Base-by-base conservation (phyloP, 2,113 vertebrate genomes). In the Pholis gunnellus region DNA sequence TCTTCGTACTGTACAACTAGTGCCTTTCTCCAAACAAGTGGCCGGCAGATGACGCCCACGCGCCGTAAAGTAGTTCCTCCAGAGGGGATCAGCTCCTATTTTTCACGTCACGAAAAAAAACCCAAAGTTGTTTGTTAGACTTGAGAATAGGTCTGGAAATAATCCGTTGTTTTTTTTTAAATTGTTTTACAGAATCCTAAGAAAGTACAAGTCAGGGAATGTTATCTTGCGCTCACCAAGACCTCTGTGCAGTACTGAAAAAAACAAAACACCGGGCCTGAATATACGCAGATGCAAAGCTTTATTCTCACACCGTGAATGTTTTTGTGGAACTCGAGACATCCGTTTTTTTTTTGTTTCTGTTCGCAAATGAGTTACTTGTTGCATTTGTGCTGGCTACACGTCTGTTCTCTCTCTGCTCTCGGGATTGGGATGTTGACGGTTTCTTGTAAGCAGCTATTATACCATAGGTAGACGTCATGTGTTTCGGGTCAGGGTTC, bases 281-380 rank as follows among this genome's bases (percentile, higher is more conserved):
- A 61, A 77, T 44, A 48, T 10, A 87, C 81, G 77, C 70, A 84
- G 94, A 94, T 80, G 84, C 89, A 93, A 89, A 95, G 94, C 94
- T 95, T 94, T 95, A 95, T 87, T 81, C 57, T 88, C 87, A 87
- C 89, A 83, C 83, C 80, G 70, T 95, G 93, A 95, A 94, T 93
- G 94, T 94, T 94, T 92, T 88, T 76, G 85, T 86, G 89, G 82
- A 90, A 29, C 27, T 86, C 52, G 0, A 74, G 29, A 82, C 44
- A 36, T 79, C 38, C 17, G 65, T 65, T 69, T 76, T 59, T 73
- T 59, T 46, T 15, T 14, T 46, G 15, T 20, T 46, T 5, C 50
- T 69, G 64, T 79, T 83, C 79, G 40, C 74, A 72, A 48, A 75
- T 38, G 46, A 85, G 52, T 59, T 48, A 17, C 40, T 75, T 72